phyloP scores from a whole-genome alignment of 1,140 invertebrate species.

The Pseudomyrmex concolor region DNA sequence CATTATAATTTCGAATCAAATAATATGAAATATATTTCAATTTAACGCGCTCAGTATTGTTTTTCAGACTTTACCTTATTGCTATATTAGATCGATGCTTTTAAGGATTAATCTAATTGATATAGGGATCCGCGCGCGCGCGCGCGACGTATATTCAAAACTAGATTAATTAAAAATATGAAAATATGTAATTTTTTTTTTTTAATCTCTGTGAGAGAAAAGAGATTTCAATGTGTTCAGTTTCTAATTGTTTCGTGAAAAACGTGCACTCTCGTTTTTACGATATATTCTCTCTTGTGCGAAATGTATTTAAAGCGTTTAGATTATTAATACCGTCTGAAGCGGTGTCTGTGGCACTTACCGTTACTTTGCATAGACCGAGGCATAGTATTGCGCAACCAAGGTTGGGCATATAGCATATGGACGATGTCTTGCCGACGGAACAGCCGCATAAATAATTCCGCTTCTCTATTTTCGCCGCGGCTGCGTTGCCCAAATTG shows the following conservation, averaged over 20 bases:
- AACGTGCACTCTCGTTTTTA: not conserved
- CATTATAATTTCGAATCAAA: not conserved
- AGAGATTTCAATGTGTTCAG: not conserved
- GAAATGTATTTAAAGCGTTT: slow-evolving; percentile 42
- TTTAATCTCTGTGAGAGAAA: not conserved
- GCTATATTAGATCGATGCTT: not conserved
- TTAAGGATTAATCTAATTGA: not conserved
- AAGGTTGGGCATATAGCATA: slow-evolving; percentile 37
- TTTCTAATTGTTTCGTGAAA: not conserved
- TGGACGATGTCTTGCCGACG: slow-evolving; percentile 51
- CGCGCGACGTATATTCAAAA: not conserved
- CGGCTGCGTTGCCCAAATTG: slow-evolving; percentile 49
- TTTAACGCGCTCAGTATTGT: not conserved
- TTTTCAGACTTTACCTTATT: not conserved
- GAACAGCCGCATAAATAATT: slow-evolving; percentile 59
- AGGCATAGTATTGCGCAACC: slow-evolving; percentile 48
- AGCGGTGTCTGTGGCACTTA: slow-evolving; percentile 44
- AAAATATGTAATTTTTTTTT: not conserved
- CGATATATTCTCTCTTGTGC: slow-evolving; percentile 13
- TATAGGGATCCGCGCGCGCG: too few species aligned
- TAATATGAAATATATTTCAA: slow-evolving; percentile 3
- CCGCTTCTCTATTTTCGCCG: slow-evolving; percentile 46
- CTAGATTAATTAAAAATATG: not conserved
- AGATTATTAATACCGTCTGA: slow-evolving; percentile 43
- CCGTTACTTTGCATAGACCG: slow-evolving; percentile 36